phyloP scores from a whole-genome alignment of 2,888 invertebrate genomes.

The Nephrotoma appendiculata region DNA sequence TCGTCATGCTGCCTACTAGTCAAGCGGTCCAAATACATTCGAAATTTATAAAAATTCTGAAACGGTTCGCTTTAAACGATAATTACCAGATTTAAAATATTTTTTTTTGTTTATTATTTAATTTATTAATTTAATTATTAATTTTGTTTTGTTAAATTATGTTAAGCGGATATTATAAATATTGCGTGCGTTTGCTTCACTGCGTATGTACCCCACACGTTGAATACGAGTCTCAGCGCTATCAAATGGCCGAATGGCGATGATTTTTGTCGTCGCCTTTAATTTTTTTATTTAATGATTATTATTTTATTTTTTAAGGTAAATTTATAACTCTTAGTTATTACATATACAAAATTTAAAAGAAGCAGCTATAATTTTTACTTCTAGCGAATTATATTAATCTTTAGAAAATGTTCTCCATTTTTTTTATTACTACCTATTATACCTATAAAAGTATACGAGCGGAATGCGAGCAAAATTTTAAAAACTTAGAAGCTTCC shows the following conservation, averaged over 20 bases:
- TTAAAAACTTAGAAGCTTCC: not conserved
- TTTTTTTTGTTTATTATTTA: not conserved
- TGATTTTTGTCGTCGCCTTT: not conserved
- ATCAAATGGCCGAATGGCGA: not conserved
- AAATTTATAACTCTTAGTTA: not conserved
- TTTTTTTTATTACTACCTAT: not conserved
- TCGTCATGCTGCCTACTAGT: slow-evolving; percentile 71
- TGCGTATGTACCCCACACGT: not conserved
- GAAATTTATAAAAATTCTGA: slow-evolving; percentile 22
- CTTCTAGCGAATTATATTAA: not conserved
- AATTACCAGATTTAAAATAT: not conserved
- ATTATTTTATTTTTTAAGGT: not conserved
- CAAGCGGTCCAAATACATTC: slow-evolving; percentile 30
- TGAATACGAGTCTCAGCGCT: not conserved
- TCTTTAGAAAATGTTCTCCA: not conserved
- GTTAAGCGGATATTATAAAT: not conserved
- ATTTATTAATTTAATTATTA: not conserved
- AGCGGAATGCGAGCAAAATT: not conserved
- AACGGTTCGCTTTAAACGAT: not conserved
- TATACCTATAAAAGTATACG: not conserved
- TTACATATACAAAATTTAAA: not conserved
- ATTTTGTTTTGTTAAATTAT: not conserved
- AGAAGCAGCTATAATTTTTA: not conserved
- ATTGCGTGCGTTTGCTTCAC: not conserved
- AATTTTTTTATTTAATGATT: not conserved